Evolutionary conservation across 2,888 invertebrate species (phyloP).

Genomic region (Epicampocera succincta): DNA sequence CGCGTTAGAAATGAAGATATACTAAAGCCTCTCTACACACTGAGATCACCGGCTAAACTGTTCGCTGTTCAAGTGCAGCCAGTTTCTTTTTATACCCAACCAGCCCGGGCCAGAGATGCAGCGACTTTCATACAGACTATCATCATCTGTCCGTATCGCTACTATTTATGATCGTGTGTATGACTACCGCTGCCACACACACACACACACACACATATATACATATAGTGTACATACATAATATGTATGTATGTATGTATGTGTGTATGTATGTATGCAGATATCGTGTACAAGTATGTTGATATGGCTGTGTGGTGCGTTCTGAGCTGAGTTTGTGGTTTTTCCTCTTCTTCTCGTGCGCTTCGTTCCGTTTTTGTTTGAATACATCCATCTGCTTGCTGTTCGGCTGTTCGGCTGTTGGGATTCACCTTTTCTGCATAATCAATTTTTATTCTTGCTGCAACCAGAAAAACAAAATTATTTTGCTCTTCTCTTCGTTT

Average conservation of each 20-base stretch:
- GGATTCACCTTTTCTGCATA: conserved; percentile 70
- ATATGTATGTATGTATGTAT: no score
- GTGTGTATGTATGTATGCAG: background rate
- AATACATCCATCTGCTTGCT: conserved; percentile 20
- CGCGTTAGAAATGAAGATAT: background rate
- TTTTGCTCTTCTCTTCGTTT: conserved; percentile 9
- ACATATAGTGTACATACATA: no score
- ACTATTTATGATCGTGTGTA: background rate
- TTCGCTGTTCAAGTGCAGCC: conserved; percentile 61
- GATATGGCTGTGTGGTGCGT: no score
- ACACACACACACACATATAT: no score
- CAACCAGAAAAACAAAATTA: conserved; percentile 5
- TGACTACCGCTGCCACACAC: no score
- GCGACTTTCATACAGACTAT: conserved; percentile 27
- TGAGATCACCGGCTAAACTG: conserved; percentile 61
- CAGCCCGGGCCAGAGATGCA: background rate
- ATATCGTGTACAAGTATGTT: no score
- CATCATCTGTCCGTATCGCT: background rate
- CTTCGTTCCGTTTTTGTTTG: conserved; percentile 6
- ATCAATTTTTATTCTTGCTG: conserved; percentile 51
- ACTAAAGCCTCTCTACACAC: conserved; percentile 26
- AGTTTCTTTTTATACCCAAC: conserved; percentile 71
- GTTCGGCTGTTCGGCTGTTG: conserved; percentile 44
- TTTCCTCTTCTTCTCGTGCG: no score
- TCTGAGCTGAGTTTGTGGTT: no score